These are phyloP conservation scores for Orchesellides sinensis DNA, from an alignment of 2,888 invertebrate genomes.

Conservation along the genomic window DNA sequence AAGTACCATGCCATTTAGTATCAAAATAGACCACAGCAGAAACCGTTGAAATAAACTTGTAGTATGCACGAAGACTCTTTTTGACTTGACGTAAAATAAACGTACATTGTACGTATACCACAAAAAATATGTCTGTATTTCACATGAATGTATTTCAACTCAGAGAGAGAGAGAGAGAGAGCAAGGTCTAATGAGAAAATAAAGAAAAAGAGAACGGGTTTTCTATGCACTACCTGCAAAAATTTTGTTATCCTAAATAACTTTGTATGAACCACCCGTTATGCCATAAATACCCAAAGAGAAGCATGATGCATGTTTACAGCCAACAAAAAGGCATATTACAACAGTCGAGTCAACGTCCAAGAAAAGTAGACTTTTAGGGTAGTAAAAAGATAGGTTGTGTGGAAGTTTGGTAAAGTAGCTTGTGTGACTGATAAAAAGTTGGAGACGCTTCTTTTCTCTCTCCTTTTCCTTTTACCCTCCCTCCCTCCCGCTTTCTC, in stretches of 20 bases:
- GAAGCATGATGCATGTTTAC: conserved; percentile 9
- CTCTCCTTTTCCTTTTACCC: conserved; percentile 9
- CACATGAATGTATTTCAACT: too few species aligned
- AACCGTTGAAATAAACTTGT: conserved; percentile 32
- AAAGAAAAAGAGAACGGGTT: conserved; percentile 26
- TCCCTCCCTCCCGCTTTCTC: neutral
- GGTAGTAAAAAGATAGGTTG: too few species aligned
- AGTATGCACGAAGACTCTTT: neutral
- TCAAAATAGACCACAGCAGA: conserved; percentile 45
- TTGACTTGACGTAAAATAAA: neutral
- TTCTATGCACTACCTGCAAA: too few species aligned
- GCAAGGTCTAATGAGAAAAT: conserved; percentile 42
- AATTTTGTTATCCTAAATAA: neutral
- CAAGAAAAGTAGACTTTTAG: neutral
- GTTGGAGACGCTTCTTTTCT: conserved; percentile 28
- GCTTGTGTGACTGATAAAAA: conserved; percentile 60
- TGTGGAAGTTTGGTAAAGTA: conserved; percentile 48
- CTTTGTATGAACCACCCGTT: neutral
- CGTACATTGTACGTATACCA: neutral
- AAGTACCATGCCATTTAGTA: conserved; percentile 8
- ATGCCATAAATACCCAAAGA: neutral
- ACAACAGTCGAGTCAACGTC: neutral
- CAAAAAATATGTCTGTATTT: neutral
- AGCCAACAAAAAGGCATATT: neutral
- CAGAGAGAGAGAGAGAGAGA: conserved; percentile 4